These are phyloP conservation scores for Patiria pectinifera DNA, from an alignment of 53 echinoderm and acorn worm genomes.

Conservation along the genomic window DNA sequence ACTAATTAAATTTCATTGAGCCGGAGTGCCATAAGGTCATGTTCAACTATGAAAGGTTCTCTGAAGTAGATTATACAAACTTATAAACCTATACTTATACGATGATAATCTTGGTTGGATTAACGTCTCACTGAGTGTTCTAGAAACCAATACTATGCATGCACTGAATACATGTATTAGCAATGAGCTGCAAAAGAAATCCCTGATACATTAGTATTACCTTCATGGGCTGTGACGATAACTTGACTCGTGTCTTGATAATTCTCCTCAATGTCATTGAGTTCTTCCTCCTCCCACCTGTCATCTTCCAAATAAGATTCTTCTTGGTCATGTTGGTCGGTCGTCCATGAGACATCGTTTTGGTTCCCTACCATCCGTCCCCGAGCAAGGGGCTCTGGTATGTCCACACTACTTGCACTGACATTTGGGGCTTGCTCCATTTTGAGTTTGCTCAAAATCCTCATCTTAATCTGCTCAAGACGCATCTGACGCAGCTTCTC, in stretches of 20 bases:
- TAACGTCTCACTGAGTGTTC: background rate
- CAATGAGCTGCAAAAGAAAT: background rate
- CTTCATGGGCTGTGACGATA: constrained; percentile 65
- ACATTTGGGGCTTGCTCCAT: constrained; percentile 66
- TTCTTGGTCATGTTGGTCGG: constrained; percentile 39
- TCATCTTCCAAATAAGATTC: constrained; percentile 18
- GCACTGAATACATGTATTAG: background rate
- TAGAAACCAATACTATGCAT: background rate
- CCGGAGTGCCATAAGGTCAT: background rate
- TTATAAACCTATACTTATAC: background rate
- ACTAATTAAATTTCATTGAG: background rate
- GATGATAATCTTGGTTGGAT: background rate
- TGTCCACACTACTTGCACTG: constrained; percentile 53
- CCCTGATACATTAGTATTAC: constrained; percentile 14
- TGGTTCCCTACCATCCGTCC: constrained; percentile 46
- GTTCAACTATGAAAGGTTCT: background rate
- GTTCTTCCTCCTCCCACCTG: constrained; percentile 47
- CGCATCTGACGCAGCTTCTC: constrained; percentile 47
- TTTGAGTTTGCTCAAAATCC: constrained; percentile 60
- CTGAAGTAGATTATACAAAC: background rate
- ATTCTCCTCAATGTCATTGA: constrained; percentile 7
- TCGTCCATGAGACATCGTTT: constrained; percentile 15
- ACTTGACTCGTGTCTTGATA: constrained; percentile 62
- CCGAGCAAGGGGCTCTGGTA: constrained; percentile 59
- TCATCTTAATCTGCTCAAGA: constrained; percentile 63